These are phyloP conservation scores for Oconnorella tubifera DNA, from an alignment of 2,888 invertebrate genomes.

Conservation along the genomic window DNA sequence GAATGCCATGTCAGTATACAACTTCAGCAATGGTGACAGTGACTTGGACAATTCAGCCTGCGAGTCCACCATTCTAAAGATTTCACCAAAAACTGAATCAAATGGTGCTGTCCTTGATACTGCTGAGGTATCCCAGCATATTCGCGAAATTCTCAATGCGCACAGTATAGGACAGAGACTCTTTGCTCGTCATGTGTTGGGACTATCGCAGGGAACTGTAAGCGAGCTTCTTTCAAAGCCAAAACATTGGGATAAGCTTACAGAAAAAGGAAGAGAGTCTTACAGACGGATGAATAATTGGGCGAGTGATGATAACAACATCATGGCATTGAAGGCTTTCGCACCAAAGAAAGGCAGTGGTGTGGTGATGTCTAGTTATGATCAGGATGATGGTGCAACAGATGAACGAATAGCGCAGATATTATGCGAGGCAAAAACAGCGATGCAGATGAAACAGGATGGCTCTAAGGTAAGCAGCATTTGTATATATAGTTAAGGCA, in stretches of 20 bases:
- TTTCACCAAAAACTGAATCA: not conserved
- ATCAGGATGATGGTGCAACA: slow-evolving; percentile 58
- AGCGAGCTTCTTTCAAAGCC: slow-evolving; percentile 97
- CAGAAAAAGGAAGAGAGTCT: slow-evolving; percentile 97
- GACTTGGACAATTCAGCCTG: not conserved
- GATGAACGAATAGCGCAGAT: slow-evolving; percentile 92
- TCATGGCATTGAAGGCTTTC: slow-evolving; percentile 92
- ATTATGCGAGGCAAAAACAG: slow-evolving; percentile 83
- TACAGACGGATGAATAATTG: slow-evolving; percentile 99
- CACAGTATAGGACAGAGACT: slow-evolving; percentile 98
- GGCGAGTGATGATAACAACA: slow-evolving; percentile 96
- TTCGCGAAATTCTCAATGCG: slow-evolving; percentile 86
- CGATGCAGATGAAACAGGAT: slow-evolving; percentile 62
- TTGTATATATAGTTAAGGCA: no score
- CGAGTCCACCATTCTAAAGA: not conserved
- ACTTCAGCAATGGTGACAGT: not conserved
- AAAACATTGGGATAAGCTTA: slow-evolving; percentile 98
- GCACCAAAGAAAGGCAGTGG: slow-evolving; percentile 61
- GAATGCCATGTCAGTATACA: not conserved
- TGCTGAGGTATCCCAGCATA: slow-evolving; percentile 82
- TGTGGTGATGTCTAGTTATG: not conserved
- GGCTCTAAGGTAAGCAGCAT: slow-evolving; percentile 40
- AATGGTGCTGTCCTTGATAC: slow-evolving; percentile 69
- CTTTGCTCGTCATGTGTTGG: slow-evolving; percentile 97
- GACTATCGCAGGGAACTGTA: slow-evolving; percentile 91